phyloP scores from a whole-genome alignment of 1,140 invertebrate genomes.

The Drosophila ercepeae region DNA sequence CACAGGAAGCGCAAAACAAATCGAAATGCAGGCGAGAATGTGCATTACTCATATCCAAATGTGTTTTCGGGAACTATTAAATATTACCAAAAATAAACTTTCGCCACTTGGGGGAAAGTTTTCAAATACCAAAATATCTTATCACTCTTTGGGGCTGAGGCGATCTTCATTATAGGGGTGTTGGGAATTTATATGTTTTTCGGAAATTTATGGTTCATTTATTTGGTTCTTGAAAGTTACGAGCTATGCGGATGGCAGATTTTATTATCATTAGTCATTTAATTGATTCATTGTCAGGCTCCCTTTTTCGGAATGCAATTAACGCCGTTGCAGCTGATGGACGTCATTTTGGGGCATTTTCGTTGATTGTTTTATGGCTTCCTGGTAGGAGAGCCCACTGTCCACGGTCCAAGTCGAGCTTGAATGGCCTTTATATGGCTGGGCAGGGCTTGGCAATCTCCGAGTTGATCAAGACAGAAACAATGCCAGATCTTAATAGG shows the following conservation, averaged over 20 bases:
- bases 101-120: not conserved
- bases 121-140: not conserved
- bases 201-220: not conserved
- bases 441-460: constrained; percentile 37
- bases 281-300: constrained; percentile 35
- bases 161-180: not conserved
- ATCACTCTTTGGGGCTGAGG: not conserved
- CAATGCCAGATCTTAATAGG: constrained; percentile 57
- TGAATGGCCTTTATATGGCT: constrained; percentile 55
- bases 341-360: constrained; percentile 50
- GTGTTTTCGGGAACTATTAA: not conserved
- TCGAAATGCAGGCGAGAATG: constrained; percentile 6
- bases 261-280: constrained; percentile 24
- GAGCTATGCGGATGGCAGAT: not conserved
- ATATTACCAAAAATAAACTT: not conserved
- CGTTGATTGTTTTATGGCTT: constrained; percentile 75
- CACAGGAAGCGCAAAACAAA: constrained; percentile 2
- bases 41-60: constrained; percentile 8
- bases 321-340: constrained; percentile 46
- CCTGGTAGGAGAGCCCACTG: constrained; percentile 48
- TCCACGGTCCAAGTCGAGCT: not conserved
- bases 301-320: constrained; percentile 45
- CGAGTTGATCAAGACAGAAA: constrained; percentile 13
- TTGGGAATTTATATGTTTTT: not conserved
- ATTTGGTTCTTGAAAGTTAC: not conserved